Base-by-base conservation (phyloP, 2,888 invertebrate genomes). In the Heliconius ethilla region DNA sequence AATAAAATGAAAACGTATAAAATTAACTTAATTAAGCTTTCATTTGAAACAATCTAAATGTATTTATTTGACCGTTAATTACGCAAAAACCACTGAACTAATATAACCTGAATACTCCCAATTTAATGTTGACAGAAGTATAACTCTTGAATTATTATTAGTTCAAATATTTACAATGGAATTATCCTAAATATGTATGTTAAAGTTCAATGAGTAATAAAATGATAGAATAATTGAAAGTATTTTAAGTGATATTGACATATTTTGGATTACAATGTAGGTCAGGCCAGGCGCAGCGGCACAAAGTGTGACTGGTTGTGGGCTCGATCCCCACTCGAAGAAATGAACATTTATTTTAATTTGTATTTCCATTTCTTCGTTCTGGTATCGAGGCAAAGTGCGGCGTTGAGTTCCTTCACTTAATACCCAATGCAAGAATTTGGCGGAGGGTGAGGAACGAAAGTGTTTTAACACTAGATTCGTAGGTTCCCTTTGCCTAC, bases 11-110 rank as follows among this genome's bases (percentile, higher is more conserved):
- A 29, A 33, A 11, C n/a, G 22, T 29, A 18, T 18, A 66, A 45
- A 51, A 70, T 22, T 51, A 51, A 70, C 29, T 18, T 27, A 70
- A 29, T 55, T 22, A 51, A 11, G 70, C 27, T 51, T 70, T 51
- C 9, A 70, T 70, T 70, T 55, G 51, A 29, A 55, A 51, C 51
- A 55, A 51, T 51, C 27, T 70, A 51, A 51, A 66, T 66, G 37
- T 66, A 70, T 70, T 70, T 70, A 70, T 70, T 70, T 70, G 70
- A 51, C 45, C 27, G 45, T 29, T 51, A 70, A 70, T 70, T 70
- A 70, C 70, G 51, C 29, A 55, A 70, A 70, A 70, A 70, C 70
- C 51, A 22, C 70, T 51, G 70, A 70, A 70, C 70, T 70, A 22
- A 70, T 70, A 51, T 70, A 51, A 70, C 27, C 51, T 55, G 70